Evolutionary conservation across 2,888 invertebrate species (phyloP).

Genomic region (Tachina fera): DNA sequence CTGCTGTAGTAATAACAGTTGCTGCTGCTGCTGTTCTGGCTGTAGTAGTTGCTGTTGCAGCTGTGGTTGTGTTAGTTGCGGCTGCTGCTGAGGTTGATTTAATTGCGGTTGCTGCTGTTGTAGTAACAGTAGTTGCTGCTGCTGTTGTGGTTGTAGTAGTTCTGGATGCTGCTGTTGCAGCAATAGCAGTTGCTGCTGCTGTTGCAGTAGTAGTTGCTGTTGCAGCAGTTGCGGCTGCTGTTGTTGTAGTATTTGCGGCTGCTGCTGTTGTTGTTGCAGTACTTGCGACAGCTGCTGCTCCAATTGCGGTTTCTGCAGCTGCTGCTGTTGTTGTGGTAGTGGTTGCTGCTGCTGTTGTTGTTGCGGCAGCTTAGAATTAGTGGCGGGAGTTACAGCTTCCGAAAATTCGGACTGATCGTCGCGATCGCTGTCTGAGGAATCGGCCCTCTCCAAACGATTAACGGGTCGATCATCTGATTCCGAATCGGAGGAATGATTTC

Average conservation of each 20-base stretch:
- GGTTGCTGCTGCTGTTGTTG: constrained; percentile 56
- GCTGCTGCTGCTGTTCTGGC: background rate
- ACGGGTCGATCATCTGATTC: constrained; percentile 86
- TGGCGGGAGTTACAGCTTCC: constrained; percentile 78
- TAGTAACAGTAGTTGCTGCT: constrained; percentile 74
- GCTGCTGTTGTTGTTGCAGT: background rate
- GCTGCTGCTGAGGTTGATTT: background rate
- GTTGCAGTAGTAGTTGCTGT: constrained; percentile 23
- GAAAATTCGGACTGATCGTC: constrained; percentile 83
- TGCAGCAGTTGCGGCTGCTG: constrained; percentile 44
- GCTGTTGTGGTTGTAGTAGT: constrained; percentile 65
- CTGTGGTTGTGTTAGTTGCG: background rate
- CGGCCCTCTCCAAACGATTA: constrained; percentile 86
- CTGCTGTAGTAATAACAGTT: constrained; percentile 16
- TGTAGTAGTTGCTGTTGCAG: background rate
- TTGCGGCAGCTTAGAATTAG: constrained; percentile 72
- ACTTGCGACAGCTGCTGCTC: constrained; percentile 54
- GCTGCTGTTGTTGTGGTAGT: constrained; percentile 37
- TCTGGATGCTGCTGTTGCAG: constrained; percentile 62
- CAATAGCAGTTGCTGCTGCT: constrained; percentile 49
- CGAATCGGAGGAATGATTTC: constrained; percentile 83
- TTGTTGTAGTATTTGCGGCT: constrained; percentile 12
- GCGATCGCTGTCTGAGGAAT: constrained; percentile 86
- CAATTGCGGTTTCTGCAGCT: constrained; percentile 15
- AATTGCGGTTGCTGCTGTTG: constrained; percentile 49